A percentile compares a stretch with the other conserved stretches of the same genome.
phyloP scores from a whole-genome alignment of 2,888 invertebrate genomes.

The Rotaria sp. region DNA sequence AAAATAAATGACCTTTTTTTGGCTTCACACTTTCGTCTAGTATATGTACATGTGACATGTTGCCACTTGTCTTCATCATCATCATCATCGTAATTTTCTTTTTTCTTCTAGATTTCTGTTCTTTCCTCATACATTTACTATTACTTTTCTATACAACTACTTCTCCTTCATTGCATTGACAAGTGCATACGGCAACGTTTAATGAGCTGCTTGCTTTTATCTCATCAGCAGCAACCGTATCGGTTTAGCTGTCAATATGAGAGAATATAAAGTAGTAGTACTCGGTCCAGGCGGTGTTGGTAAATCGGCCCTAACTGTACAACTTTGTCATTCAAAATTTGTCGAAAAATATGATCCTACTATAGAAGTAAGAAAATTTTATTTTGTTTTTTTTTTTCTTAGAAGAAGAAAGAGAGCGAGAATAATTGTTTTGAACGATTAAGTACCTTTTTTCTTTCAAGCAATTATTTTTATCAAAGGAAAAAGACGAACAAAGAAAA shows the following conservation, averaged over 20 bases:
- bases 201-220: neutral
- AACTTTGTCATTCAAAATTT: slow-evolving; percentile 98
- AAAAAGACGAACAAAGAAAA: neutral
- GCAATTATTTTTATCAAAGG: neutral
- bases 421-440: neutral
- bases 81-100: neutral
- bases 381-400: neutral
- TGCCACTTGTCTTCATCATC: neutral
- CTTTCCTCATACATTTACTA: neutral
- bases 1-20: neutral
- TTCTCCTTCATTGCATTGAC: neutral
- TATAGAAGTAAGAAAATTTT: slow-evolving; percentile 65
- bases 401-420: neutral
- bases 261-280: slow-evolving; percentile 39
- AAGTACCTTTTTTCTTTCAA: neutral
- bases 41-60: neutral
- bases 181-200: neutral
- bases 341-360: slow-evolving; percentile 99
- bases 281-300: slow-evolving; percentile 78
- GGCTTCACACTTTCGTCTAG: neutral
- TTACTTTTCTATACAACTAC: neutral
- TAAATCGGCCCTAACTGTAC: slow-evolving; percentile 97
- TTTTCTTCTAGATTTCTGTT: neutral
- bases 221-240: neutral
- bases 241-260: slow-evolving; percentile 33